Evolutionary conservation across 2,797 vertebrate genomes (phyloP).

Genomic region (Pogonophryne albipinna): DNA sequence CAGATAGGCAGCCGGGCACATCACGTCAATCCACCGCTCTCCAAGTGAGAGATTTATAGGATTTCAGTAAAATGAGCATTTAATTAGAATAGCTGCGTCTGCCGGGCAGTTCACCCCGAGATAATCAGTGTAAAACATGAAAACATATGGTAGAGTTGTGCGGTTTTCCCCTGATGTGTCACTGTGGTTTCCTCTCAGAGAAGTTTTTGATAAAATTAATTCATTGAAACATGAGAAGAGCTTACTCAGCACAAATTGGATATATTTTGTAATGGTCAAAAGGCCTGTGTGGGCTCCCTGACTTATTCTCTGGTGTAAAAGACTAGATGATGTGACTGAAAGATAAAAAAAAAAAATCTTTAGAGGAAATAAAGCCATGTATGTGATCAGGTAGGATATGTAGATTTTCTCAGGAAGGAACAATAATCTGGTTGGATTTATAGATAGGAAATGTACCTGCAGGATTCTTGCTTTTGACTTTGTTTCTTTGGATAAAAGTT

Average conservation of each 20-base stretch:
- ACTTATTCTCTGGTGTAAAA: slow-evolving; percentile 21
- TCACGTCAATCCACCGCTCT: slow-evolving; percentile 16
- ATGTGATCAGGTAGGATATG: slow-evolving; percentile 3
- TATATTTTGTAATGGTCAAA: slow-evolving; percentile 55
- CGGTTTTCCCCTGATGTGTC: slow-evolving; percentile 71
- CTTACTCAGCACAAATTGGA: slow-evolving; percentile 41
- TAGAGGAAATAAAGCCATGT: not conserved
- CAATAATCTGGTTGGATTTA: not conserved
- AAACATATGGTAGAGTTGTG: slow-evolving; percentile 61
- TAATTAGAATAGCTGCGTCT: slow-evolving; percentile 52
- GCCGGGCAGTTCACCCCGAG: slow-evolving; percentile 34
- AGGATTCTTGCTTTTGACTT: no score
- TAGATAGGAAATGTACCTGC: no score
- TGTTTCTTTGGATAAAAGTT: no score
- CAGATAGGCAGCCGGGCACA: slow-evolving; percentile 53
- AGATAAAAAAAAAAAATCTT: not conserved
- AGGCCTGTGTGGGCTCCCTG: slow-evolving; percentile 16
- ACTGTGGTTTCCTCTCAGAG: slow-evolving; percentile 67
- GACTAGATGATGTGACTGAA: not conserved
- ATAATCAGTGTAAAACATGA: slow-evolving; percentile 56
- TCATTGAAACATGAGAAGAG: slow-evolving; percentile 60
- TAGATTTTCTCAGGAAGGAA: not conserved
- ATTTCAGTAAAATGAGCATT: slow-evolving; percentile 56
- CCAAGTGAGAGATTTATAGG: slow-evolving; percentile 43
- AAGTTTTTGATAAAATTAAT: slow-evolving; percentile 73